Base-by-base conservation (phyloP, 1,140 invertebrate genomes). In the Euura lappo region DNA sequence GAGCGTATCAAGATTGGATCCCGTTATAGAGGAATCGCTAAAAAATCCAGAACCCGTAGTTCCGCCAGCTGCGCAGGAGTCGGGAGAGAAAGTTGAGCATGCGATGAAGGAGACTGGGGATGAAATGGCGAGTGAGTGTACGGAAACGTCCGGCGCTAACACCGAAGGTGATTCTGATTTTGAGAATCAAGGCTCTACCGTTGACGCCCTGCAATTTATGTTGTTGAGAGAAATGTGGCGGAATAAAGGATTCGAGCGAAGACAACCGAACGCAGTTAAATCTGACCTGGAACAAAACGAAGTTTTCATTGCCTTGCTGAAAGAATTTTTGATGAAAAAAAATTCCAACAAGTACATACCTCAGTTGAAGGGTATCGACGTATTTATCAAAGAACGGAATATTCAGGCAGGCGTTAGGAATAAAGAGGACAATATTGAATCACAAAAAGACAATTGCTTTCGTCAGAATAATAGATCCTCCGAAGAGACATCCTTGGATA, bases 171-270 rank as follows among this genome's bases (percentile, higher is more conserved):
- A 60, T 11, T 60, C 51, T 5, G 51, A 60, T 60, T 8, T 11
- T 60, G 51, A 60, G 13, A n/a, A 8, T 60, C 8, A 60, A 60
- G 51, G 13, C 13, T 60, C 51, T 60, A 60, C 10, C 51, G 51
- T 60, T 60, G 51, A 60, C 51, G 13, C 13, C 8, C 51, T 60
- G 10, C 51, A 60, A 11, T 60, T 60, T 60, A 60, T 60, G 51
- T 60, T 60, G 51, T 60, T 60, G 51, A 60, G 13, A 60, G 51
- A 60, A 60, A 60, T 60, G 51, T 60, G 51, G 51, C 10, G 51
- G 10, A 60, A 60, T 5, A 60, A 60, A 60, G 13, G 13, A 11
- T 4, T n/a, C 10, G 3, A 60, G 10, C 28, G 28, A 28, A n/a
- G 13, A 5, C 51, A 60, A 60, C 13, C 6, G 13, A n/a, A 60